Evolutionary conservation across 2,797 vertebrate genomes (phyloP), one percentile per base, ranked within the genome.

Genomic region (Pyrocephalus nanus): DNA sequence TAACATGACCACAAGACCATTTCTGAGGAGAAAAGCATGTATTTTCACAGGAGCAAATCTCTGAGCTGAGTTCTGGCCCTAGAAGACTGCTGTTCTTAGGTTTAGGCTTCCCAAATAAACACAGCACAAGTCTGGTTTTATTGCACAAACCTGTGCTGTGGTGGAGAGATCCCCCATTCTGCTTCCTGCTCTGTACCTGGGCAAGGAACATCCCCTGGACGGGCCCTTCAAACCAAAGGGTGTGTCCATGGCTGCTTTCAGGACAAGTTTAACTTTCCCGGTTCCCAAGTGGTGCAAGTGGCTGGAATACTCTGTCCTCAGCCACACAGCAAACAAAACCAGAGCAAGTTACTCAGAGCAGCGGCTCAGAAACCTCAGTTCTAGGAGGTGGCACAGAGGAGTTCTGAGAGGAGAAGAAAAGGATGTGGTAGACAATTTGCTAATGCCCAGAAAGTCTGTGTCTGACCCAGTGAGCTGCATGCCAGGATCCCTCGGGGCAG

Each of bases 391-490:
- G 90, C 74, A 86, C 60, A 92, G 74, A 93, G 38, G 74, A 14
- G 0, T 92, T 87, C 67, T 69, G 36, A 58, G 80, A 92, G 65
- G 80, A 94, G 90, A 94, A 94, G 82, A 90, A 93, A 94, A 95
- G 96, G 86, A 96, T 94, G 88, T 92, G 92, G 90, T 77, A 83
- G 92, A 54, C 91, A 90, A 94, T 92, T 96, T 91, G 86, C 88
- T 95, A 95, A 95, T 95, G 86, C 67, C 86, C 93, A 96, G 86
- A 82, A 95, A 95, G 25, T 81, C 78, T 75, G 86, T 70, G 88
- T 79, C 5, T 1, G 74, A 77, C 92, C 72, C 83, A 79, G 67
- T 6, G 1, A 88, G 58, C 88, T 73, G 88, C 55, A 25, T 0
- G 30, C 92, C 91, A 92, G 74, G 91, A 57, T 61, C 95, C 95